A percentile compares a stretch with the other conserved stretches of the same genome.
phyloP scores from a whole-genome alignment of 2,113 vertebrate species.

The Tursiops truncatus region DNA sequence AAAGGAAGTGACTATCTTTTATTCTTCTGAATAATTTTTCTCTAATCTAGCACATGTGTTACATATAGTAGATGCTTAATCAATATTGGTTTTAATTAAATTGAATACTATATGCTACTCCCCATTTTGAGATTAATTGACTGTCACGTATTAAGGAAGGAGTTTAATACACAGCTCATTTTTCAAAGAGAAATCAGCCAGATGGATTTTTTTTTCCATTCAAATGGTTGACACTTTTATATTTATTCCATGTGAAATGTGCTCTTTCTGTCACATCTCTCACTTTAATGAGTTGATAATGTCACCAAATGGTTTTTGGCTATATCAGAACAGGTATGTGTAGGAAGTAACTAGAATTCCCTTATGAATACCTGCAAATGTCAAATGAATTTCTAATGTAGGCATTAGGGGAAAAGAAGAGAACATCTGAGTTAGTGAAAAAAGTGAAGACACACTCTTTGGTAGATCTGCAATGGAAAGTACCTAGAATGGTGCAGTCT shows the following conservation, averaged over 20 bases:
- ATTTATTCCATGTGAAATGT: constrained; percentile 70
- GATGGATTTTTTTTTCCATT: constrained; percentile 66
- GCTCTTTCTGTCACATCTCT: constrained; percentile 72
- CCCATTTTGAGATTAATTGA: constrained; percentile 60
- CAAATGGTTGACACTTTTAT: constrained; percentile 70
- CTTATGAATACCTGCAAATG: constrained; percentile 62
- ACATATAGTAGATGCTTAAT: constrained; percentile 19
- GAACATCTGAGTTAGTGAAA: constrained; percentile 29
- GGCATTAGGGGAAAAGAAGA: constrained; percentile 20
- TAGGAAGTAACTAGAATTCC: constrained; percentile 68
- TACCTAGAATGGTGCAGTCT: neutral
- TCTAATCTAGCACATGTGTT: neutral
- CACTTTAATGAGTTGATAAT: constrained; percentile 78
- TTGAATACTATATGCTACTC: constrained; percentile 27
- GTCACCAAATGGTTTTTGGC: constrained; percentile 76
- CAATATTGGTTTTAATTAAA: constrained; percentile 51
- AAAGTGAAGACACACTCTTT: neutral
- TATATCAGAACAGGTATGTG: constrained; percentile 72
- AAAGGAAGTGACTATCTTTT: constrained; percentile 30
- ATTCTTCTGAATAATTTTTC: constrained; percentile 49
- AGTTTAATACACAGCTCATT: constrained; percentile 63
- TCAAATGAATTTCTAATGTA: constrained; percentile 60
- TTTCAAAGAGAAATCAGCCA: constrained; percentile 65
- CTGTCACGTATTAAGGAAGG: constrained; percentile 45
- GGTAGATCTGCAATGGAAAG: neutral